These are phyloP conservation scores for Tachystola acroxantha DNA, from an alignment of 2,888 invertebrate species.

Conservation along the genomic window DNA sequence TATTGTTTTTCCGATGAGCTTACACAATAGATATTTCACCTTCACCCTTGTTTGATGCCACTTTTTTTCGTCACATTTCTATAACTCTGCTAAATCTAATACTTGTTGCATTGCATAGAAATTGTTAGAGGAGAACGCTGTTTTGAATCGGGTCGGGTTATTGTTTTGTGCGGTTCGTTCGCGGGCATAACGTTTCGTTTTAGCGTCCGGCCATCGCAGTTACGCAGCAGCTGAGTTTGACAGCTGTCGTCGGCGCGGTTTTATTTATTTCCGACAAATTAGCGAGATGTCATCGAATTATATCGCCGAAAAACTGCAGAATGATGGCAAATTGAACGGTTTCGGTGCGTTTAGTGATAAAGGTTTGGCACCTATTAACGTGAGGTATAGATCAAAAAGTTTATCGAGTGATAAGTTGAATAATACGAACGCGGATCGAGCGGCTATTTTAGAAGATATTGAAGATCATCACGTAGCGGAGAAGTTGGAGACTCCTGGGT, in stretches of 20 bases:
- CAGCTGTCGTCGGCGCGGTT: slow-evolving; percentile 40
- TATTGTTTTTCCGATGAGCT: slow-evolving; percentile 17
- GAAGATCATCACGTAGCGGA: slow-evolving; percentile 60
- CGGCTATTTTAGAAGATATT: slow-evolving; percentile 66
- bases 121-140: slow-evolving; percentile 29
- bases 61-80: slow-evolving; percentile 9
- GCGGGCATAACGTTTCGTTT: slow-evolving; percentile 53
- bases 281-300: slow-evolving; percentile 67
- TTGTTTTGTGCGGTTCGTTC: slow-evolving; percentile 47
- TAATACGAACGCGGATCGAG: slow-evolving; percentile 60
- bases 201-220: slow-evolving; percentile 50
- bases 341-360: slow-evolving; percentile 62
- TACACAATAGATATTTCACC: slow-evolving; percentile 28
- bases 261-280: slow-evolving; percentile 9
- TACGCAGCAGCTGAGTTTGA: slow-evolving; percentile 52
- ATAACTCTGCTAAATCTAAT: slow-evolving; percentile 31
- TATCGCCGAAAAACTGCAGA: slow-evolving; percentile 58
- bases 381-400: slow-evolving; percentile 65
- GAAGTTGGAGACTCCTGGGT: slow-evolving; percentile 65
- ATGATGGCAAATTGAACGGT: slow-evolving; percentile 60
- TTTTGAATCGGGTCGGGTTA: slow-evolving; percentile 42
- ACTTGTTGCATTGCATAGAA: slow-evolving; percentile 16
- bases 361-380: slow-evolving; percentile 53
- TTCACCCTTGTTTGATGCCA: slow-evolving; percentile 33
- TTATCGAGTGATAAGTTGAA: slow-evolving; percentile 73